These are phyloP conservation scores for Melierax canorus DNA, from an alignment of 2,113 vertebrate species.

Conservation along the genomic window DNA sequence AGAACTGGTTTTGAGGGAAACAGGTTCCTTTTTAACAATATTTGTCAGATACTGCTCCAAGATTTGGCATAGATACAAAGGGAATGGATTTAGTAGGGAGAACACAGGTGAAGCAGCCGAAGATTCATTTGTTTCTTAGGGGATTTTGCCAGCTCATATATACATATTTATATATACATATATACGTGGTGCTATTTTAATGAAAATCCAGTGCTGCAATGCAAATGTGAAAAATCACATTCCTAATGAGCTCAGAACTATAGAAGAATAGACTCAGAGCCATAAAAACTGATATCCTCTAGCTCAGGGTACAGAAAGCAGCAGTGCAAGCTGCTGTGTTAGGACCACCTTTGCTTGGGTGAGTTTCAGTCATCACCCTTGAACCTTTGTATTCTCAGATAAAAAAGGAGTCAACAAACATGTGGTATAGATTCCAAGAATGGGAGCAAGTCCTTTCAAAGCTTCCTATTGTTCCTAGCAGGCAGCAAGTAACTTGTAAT, in stretches of 20 bases:
- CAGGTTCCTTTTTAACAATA: background rate
- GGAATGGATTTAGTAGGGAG: background rate
- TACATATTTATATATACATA: no score
- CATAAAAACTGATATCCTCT: background rate
- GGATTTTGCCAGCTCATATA: background rate
- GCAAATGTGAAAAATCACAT: background rate
- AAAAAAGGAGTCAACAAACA: background rate
- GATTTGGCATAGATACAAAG: background rate
- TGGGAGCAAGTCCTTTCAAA: background rate
- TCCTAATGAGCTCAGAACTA: background rate
- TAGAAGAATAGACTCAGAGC: background rate
- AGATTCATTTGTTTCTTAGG: background rate
- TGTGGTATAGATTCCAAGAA: background rate
- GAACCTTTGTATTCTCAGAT: background rate
- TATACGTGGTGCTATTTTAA: background rate
- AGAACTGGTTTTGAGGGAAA: background rate
- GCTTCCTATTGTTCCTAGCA: background rate
- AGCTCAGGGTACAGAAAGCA: background rate
- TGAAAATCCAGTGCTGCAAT: background rate
- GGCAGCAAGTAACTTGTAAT: slow-evolving; percentile 25
- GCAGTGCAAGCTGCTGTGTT: background rate
- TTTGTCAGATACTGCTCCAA: background rate
- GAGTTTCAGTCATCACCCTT: background rate
- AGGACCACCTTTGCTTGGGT: background rate
- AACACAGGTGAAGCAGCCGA: background rate